Conservation (phyloP, 2,797 vertebrate genomes). For the Poecile montanus region DNA sequence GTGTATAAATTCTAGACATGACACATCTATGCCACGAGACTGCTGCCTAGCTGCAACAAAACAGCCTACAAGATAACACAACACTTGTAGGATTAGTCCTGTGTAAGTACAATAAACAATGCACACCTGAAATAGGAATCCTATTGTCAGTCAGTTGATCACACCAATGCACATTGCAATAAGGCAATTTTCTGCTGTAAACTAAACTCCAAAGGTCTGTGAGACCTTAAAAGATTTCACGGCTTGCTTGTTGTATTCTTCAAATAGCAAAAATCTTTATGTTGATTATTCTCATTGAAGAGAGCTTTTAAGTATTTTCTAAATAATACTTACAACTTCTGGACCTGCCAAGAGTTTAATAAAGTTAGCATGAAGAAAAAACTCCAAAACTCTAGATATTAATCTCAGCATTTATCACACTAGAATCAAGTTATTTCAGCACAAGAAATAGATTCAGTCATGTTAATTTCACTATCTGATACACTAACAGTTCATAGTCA, state of each 20-base stretch:
- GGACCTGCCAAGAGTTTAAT: not conserved
- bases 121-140: not conserved
- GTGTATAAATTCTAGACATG: not conserved
- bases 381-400: rapidly evolving
- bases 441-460: not conserved
- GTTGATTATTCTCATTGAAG: not conserved
- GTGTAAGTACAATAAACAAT: not conserved
- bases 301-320: not conserved
- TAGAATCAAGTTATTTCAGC: not conserved
- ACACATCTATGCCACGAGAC: not conserved
- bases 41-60: not conserved
- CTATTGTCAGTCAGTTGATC: rapidly evolving
- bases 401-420: not conserved
- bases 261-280: not conserved
- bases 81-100: not conserved
- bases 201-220: not conserved
- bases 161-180: not conserved
- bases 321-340: not conserved
- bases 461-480: not conserved
- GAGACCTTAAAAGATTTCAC: not conserved
- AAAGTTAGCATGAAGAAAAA: not conserved
- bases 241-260: not conserved
- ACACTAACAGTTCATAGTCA: not conserved
- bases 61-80: not conserved
- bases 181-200: not conserved